Evolutionary conservation across 2,888 invertebrate species (phyloP).

Genomic region (Xylota segnis): DNA sequence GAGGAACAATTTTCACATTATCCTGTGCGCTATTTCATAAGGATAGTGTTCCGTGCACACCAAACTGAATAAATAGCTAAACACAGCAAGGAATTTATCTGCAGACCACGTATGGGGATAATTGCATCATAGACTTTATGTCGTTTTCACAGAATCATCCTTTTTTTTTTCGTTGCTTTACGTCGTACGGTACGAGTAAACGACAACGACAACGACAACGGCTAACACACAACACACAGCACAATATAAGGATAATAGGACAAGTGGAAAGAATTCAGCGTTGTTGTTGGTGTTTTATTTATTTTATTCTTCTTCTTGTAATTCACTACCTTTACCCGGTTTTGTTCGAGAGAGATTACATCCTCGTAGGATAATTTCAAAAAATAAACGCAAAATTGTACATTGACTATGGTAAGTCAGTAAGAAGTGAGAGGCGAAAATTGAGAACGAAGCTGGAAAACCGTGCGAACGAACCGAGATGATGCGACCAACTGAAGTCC

Average conservation of each 20-base stretch:
- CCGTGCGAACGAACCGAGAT: conserved; percentile 75
- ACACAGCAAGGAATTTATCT: conserved; percentile 59
- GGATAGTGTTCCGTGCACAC: background rate
- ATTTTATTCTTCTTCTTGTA: conserved; percentile 2
- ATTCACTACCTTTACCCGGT: conserved; percentile 50
- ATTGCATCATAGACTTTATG: conserved; percentile 68
- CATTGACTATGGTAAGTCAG: conserved; percentile 16
- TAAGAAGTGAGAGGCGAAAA: conserved; percentile 5
- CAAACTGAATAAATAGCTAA: background rate
- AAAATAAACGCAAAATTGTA: conserved; percentile 41
- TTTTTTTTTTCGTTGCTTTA: conserved; percentile 49
- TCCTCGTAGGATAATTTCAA: conserved; percentile 35
- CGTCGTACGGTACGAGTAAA: conserved; percentile 33
- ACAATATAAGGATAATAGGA: conserved; percentile 54
- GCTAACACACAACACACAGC: conserved; percentile 26
- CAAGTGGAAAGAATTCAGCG: conserved; percentile 29
- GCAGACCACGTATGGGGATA: conserved; percentile 72
- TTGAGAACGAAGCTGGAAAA: conserved; percentile 58
- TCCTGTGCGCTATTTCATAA: conserved; percentile 25
- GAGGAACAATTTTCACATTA: conserved; percentile 28
- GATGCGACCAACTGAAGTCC: conserved; percentile 76
- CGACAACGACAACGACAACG: too few relatives aligned
- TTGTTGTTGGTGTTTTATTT: conserved; percentile 6
- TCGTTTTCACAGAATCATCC: conserved; percentile 57
- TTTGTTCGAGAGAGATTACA: conserved; percentile 46